A percentile compares a stretch with the other conserved stretches of the same genome.
Evolutionary conservation across 2,888 invertebrate species (phyloP).

Genomic region (Hirtodrosophila alboralis): DNA sequence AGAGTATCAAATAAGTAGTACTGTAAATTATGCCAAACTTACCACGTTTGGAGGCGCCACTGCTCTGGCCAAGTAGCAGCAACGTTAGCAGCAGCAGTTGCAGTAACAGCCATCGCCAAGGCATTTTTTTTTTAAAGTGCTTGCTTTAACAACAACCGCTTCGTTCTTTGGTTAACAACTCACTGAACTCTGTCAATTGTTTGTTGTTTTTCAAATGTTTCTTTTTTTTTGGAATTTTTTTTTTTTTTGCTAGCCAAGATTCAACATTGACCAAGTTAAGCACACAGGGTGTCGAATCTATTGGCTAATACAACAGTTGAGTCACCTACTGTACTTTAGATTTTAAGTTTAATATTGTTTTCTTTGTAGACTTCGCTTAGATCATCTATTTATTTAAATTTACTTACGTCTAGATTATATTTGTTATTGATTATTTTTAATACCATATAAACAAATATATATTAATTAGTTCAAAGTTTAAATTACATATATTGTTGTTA

Average conservation of each 20-base stretch:
- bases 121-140: slow-evolving; percentile 35
- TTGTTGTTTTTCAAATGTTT: slow-evolving; percentile 41
- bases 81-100: slow-evolving; percentile 19
- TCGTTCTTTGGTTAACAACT: slow-evolving; percentile 62
- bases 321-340: slow-evolving; percentile 27
- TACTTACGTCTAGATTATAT: slow-evolving; percentile 16
- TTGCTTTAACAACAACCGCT: slow-evolving; percentile 57
- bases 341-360: not conserved
- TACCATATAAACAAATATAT: slow-evolving; percentile 1
- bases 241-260: slow-evolving; percentile 48
- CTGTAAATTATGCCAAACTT: slow-evolving; percentile 17
- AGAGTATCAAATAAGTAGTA: too few species aligned
- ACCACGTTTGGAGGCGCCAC: slow-evolving; percentile 68
- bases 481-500: not conserved
- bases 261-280: slow-evolving; percentile 76
- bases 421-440: not conserved
- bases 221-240: slow-evolving; percentile 40
- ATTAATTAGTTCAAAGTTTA: slow-evolving; percentile 10
- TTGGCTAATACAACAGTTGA: slow-evolving; percentile 7
- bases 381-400: slow-evolving; percentile 41
- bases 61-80: slow-evolving; percentile 2
- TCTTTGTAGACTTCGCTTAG: slow-evolving; percentile 7
- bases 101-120: slow-evolving; percentile 37
- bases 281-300: slow-evolving; percentile 3
- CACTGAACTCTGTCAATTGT: slow-evolving; percentile 59